These are phyloP conservation scores for Philopotamus ludificatus DNA, from an alignment of 1,140 invertebrate genomes.

Conservation along the genomic window DNA sequence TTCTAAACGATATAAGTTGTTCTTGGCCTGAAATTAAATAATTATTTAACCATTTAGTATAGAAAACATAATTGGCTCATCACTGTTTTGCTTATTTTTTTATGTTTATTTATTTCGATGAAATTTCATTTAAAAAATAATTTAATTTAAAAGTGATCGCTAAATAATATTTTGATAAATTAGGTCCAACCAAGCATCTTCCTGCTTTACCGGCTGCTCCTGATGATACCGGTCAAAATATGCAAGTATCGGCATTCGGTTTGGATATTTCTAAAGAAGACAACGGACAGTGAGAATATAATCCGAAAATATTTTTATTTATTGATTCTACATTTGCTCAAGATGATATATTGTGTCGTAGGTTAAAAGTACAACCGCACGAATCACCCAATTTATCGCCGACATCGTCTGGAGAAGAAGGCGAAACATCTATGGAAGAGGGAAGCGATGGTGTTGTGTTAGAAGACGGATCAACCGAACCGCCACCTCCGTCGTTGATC, in stretches of 20 bases:
- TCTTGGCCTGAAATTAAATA: too few species aligned
- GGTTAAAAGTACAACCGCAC: conserved; percentile 69
- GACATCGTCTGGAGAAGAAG: conserved; percentile 66
- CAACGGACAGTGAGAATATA: conserved; percentile 61
- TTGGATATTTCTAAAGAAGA: conserved; percentile 80
- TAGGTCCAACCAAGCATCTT: conserved; percentile 60
- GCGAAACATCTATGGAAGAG: conserved; percentile 60
- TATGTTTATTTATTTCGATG: too few species aligned
- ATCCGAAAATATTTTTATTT: too few species aligned
- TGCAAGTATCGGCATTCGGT: conserved; percentile 64
- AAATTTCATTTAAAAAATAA: too few species aligned
- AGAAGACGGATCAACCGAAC: conserved; percentile 57
- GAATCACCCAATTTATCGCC: conserved; percentile 65
- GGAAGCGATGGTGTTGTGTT: conserved; percentile 57
- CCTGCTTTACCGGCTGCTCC: conserved; percentile 70
- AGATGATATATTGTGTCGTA: conserved; percentile 39
- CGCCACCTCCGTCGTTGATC: conserved; percentile 62
- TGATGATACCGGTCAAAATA: conserved; percentile 60
- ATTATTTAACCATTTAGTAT: too few species aligned
- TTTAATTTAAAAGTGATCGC: too few species aligned
- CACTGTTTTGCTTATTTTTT: too few species aligned
- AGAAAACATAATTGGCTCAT: too few species aligned
- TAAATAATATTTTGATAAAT: too few species aligned
- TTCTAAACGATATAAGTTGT: too few species aligned
- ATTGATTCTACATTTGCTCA: not conserved